Evolutionary conservation across 2,113 vertebrate genomes (phyloP), one percentile per base, ranked within the genome.

Genomic region (Phalacrocorax brasilianus): DNA sequence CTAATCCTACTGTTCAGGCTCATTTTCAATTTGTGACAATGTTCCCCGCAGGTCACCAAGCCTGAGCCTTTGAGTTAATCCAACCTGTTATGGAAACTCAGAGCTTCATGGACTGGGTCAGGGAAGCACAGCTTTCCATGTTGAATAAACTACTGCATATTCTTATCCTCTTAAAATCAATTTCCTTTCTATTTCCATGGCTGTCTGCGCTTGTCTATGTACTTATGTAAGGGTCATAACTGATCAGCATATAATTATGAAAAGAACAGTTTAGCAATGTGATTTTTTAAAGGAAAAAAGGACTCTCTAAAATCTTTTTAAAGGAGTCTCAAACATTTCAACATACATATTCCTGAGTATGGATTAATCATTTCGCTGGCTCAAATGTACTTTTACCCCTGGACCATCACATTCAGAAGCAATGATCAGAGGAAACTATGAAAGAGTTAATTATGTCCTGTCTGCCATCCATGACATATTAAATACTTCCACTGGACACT

Each of bases 11-110:
- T 28, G 7, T n/a, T 76, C 49, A 42, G 61, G 24, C 11, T 52
- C 0, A 0, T 62, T 74, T 77, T 77, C 40, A 27, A 0, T n/a
- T 63, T 63, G 53, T 67, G 49, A 33, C 42, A 18, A 12, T 23
- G 42, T 42, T 30, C 11, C 24, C 3, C 33, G 28, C 12, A 8
- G 28, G 28, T 44, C 12, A 47, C 23, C 20, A 58, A 44, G 47
- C 10, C 21, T 14, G 17, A 76, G 2, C 17, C 30, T 42, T 74
- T 20, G 27, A 15, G 42, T 74, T 59, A 71, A 74, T 11, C 8
- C n/a, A 27, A 8, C 11, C 28, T 63, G 12, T 74, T 45, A 21
- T 0, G 8, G 76, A 81, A 81, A 71, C 20, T n/a, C 1, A 1
- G 8, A 74, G 14, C 11, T 50, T 80, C 28, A 8, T 7, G 20